Conservation (phyloP, 2,888 invertebrate genomes). For the Drepanosiphum platanoidis region DNA sequence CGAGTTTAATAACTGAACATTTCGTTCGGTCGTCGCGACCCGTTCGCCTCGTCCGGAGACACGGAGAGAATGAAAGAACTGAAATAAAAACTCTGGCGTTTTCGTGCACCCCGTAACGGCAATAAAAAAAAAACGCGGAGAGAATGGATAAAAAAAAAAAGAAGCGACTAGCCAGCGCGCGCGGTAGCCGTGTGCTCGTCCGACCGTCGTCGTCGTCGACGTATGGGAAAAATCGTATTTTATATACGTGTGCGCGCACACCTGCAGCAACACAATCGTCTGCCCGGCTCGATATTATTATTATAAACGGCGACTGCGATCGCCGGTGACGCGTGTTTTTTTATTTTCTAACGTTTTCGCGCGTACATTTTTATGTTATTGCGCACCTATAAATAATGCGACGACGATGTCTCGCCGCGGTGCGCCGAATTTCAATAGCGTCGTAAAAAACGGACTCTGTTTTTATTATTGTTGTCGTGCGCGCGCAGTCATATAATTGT, state of each 20-base stretch:
- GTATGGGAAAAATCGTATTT: neutral
- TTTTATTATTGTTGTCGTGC: too few species aligned
- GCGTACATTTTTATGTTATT: neutral
- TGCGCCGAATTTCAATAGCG: neutral
- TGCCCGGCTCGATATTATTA: neutral
- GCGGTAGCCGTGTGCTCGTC: neutral
- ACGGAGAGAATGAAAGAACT: neutral
- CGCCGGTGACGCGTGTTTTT: neutral
- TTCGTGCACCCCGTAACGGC: neutral
- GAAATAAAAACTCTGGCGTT: neutral
- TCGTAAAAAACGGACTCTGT: neutral
- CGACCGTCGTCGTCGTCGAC: neutral
- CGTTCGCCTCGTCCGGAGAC: too few species aligned
- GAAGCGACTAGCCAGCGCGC: neutral
- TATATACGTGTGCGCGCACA: neutral
- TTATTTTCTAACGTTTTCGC: neutral
- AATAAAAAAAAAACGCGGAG: neutral
- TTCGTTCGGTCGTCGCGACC: neutral
- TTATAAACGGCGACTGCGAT: neutral
- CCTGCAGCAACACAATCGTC: too few species aligned
- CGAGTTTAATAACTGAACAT: slow-evolving; percentile 3
- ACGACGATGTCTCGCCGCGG: neutral
- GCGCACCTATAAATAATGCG: neutral
- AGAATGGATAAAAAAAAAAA: neutral
- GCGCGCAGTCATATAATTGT: too few species aligned